Evolutionary conservation across 2,888 invertebrate species (phyloP), one percentile per base, ranked within the genome.

Genomic region (Tipula helvola): DNA sequence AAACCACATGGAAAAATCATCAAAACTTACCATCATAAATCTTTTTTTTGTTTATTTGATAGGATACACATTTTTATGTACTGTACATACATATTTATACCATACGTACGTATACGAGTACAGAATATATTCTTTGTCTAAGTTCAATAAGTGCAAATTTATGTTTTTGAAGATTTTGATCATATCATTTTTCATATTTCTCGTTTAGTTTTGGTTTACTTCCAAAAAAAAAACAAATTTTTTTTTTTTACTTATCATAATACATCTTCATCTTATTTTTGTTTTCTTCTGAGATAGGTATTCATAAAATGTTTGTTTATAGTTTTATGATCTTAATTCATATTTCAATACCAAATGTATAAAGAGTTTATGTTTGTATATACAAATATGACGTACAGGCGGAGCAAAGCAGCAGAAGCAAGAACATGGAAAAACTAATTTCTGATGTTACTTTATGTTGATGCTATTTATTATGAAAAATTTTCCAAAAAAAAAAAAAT

Each of bases 141-240:
- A 84, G 84, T 41, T 84, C 84, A 84, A 84, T 84, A 84, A 84
- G 84, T 84, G 84, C 84, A 84, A 84, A 84, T 84, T 84, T 84
- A 84, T 84, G 84, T 84, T 84, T 84, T 84, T 84, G 84, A 39
- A n/a, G 39, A 84, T 84, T 84, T 84, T 16, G 41, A 84, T 84
- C 84, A 39, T 84, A 84, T 84, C 84, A 84, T 84, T 84, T 84
- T 84, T 84, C 84, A 84, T 84, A 16, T 71, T 71, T 71, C 71
- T 84, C 39, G n/a, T 84, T 84, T 84, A 39, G 16, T 39, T 84
- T 71, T 71, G 71, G 28, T 71, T 71, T 57, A 28, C 28, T 28
- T 28, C 2, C 4, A 3, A 28, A 71, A 18, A 10, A 57, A 10
- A 71, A 71, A 57, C 18, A 57, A 18, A 57, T 8, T 18, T 18